Evolutionary conservation across 2,113 vertebrate genomes (phyloP).

Genomic region (Vombatus ursinus): DNA sequence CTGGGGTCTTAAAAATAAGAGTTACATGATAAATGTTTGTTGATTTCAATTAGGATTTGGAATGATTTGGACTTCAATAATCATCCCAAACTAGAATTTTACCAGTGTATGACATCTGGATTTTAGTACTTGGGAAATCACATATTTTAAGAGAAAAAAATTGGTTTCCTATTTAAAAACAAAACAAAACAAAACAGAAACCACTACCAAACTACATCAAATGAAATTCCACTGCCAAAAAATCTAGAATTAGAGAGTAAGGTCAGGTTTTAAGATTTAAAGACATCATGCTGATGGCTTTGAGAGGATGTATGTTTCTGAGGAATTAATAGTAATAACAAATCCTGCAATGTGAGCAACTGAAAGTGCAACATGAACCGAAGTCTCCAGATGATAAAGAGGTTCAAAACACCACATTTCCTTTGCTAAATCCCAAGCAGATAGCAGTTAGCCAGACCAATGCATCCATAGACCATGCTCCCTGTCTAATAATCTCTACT

Average conservation of each 20-base stretch:
- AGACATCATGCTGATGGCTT: neutral
- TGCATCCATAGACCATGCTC: neutral
- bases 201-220: constrained; percentile 43
- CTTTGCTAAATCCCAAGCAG: constrained; percentile 11
- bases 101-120: constrained; percentile 16
- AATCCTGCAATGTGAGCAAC: constrained; percentile 24
- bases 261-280: constrained; percentile 51
- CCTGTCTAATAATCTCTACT: neutral
- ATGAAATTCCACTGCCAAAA: constrained; percentile 52
- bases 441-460: constrained; percentile 28
- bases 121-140: neutral
- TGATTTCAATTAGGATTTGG: neutral
- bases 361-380: neutral
- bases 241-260: constrained; percentile 18
- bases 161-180: constrained; percentile 52
- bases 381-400: neutral
- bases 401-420: constrained; percentile 14
- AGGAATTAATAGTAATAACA: neutral
- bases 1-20: neutral
- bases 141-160: constrained; percentile 27
- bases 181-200: neutral
- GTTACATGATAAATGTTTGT: neutral
- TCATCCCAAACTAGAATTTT: neutral
- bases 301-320: constrained; percentile 20
- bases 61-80: fast-evolving